Base-by-base conservation (phyloP, 2,888 invertebrate species). In the Drosophila neonasuta region DNA sequence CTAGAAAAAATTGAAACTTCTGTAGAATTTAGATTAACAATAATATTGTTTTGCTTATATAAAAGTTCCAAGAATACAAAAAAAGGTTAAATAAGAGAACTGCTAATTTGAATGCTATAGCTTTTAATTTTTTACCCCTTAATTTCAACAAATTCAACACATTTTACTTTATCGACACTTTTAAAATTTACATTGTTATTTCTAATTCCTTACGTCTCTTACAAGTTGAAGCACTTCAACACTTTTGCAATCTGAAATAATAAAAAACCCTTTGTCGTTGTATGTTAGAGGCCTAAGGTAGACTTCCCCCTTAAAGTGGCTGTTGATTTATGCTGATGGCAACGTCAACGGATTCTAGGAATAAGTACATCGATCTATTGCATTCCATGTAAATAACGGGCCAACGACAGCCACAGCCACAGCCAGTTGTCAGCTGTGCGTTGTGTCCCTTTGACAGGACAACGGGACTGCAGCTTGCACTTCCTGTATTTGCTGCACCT, bases 401-500 rank as follows among this genome's bases (percentile, higher is more conserved):
- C 58, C 61, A 57, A 41, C 62, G 66, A 73, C 74, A 75, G 61
- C 13, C 66, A 17, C 74, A 75, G 61, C 13, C 66, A 17, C 36
- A 42, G 77, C 48, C 63, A 55, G 69, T 71, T 67, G 68, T 56
- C 59, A 51, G 66, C 32, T 54, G 58, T 51, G 51, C 69, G 62
- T 59, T 61, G 32, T n/a, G n/a, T 11, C n/a, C n/a, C 65, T 64
- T 65, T 69, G 68, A 62, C 59, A 63, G 74, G 62, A 60, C 66
- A 55, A 61, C 34, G 48, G 60, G 49, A 65, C 57, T 77, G 79
- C 81, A 84, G 81, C 79, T 70, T 81, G 81, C 81, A 64, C 44
- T 84, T 84, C 81, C 80, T 80, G 81, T 69, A 62, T 45, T 79
- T 71, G 74, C 80, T 74, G 52, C 60, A 60, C 60, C 60, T 52